These are phyloP conservation scores for Encarsia formosa DNA, from an alignment of 2,888 invertebrate species.

Conservation along the genomic window DNA sequence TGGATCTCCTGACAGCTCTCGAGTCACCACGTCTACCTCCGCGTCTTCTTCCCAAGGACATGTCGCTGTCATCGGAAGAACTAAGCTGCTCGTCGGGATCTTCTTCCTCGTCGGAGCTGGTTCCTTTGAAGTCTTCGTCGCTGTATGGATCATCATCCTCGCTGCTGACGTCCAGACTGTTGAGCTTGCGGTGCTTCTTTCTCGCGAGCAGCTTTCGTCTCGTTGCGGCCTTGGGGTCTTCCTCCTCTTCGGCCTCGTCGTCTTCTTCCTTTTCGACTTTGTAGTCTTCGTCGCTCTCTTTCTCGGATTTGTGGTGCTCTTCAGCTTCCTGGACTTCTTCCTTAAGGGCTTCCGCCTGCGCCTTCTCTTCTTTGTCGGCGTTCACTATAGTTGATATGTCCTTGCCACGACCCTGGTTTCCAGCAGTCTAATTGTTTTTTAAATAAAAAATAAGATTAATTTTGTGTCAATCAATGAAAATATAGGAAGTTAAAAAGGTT, in stretches of 20 bases:
- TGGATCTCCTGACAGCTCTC: constrained; percentile 56
- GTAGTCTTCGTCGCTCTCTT: constrained; percentile 47
- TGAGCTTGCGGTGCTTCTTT: constrained; percentile 70
- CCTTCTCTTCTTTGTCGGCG: constrained; percentile 66
- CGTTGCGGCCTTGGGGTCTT: constrained; percentile 40
- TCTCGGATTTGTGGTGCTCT: constrained; percentile 41
- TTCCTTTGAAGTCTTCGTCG: constrained; percentile 89
- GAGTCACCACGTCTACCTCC: constrained; percentile 51
- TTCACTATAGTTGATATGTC: constrained; percentile 85
- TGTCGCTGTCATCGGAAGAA: constrained; percentile 58
- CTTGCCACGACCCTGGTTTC: constrained; percentile 81
- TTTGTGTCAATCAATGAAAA: neutral
- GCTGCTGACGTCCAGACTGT: constrained; percentile 75
- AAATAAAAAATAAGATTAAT: neutral
- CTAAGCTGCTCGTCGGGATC: constrained; percentile 55
- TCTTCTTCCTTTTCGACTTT: constrained; percentile 45
- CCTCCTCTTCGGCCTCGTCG: constrained; percentile 45
- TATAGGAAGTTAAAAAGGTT: neutral
- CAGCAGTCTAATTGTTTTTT: constrained; percentile 73
- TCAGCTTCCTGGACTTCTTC: constrained; percentile 54
- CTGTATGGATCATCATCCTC: constrained; percentile 79
- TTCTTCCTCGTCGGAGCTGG: constrained; percentile 62
- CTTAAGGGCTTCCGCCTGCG: constrained; percentile 39
- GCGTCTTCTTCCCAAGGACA: constrained; percentile 52
- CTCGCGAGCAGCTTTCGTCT: constrained; percentile 43